Evolutionary conservation across 1,140 invertebrate genomes (phyloP).

Genomic region (Hylaeus volcanicus): DNA sequence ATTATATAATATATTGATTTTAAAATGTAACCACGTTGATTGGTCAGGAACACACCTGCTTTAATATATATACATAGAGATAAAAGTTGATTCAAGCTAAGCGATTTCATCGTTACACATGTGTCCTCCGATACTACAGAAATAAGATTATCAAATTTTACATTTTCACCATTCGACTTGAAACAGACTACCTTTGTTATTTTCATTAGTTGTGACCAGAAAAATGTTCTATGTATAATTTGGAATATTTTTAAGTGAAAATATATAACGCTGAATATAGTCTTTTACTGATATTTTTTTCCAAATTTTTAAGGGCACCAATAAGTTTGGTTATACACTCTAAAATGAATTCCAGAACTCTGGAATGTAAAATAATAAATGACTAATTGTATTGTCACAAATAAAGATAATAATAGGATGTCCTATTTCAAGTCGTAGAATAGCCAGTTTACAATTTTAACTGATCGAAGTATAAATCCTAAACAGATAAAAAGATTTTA

Average conservation of each 20-base stretch:
- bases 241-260: too few species aligned
- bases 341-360: too few species aligned
- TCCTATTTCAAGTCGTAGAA: too few species aligned
- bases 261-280: too few species aligned
- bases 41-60: constrained; percentile 77
- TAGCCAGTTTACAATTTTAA: neutral
- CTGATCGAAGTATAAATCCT: neutral
- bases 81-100: constrained; percentile 66
- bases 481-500: neutral
- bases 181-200: neutral
- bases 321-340: too few species aligned
- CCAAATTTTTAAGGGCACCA: too few species aligned
- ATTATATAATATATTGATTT: constrained; percentile 61
- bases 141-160: neutral
- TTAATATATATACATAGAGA: constrained; percentile 67
- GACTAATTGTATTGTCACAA: too few species aligned
- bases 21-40: constrained; percentile 78
- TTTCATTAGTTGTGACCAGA: too few species aligned
- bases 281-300: too few species aligned
- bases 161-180: neutral
- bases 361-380: too few species aligned
- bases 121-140: constrained; percentile 7
- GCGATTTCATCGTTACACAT: constrained; percentile 56
- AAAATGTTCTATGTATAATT: too few species aligned
- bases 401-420: too few species aligned